Evolutionary conservation across 2,797 vertebrate species (phyloP), one percentile per base, ranked within the genome.

Genomic region (Emys orbicularis): DNA sequence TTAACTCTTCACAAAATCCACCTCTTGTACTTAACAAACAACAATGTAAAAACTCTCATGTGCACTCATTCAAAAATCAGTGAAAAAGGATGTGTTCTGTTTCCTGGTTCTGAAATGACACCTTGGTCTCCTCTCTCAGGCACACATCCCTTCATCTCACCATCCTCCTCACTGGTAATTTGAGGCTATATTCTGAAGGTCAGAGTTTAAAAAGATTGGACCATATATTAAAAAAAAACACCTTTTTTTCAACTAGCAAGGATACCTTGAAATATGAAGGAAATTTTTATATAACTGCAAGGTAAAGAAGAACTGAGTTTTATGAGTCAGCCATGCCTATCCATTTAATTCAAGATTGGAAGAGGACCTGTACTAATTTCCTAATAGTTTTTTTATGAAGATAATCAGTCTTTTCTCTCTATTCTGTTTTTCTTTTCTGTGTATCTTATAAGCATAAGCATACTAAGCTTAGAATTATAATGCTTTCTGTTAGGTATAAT

Each of bases 311-410:
- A 85, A 65, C 94, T 92, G 25, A 50, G 57, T 93, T 95, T 87
- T 52, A 83, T 81, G 83, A 87, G 79, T 95, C 95, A 90, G 84
- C 81, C 54, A 4, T 88, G 61, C 53, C 82, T 0, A 1, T 52
- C 77, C 90, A 95, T 94, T 90, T 94, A 95, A 97, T 96, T 96
- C 96, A 96, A 96, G 94, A 94, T 90, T 93, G 95, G 89, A 94
- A 90, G 80, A 96, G 37, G 91, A 95, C 68, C 85, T 91, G 47
- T 59, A 86, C 82, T 29, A 88, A 72, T 56, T 90, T 80, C 37
- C 80, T 92, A 81, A 90, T 52, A 96, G 92, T 4, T 1, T 93
- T 84, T 96, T 93, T 92, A 95, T 0, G 0, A 96, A 86, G 88
- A 91, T 96, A 96, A 94, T 96, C 94, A 96, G 80, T 86, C 88